Percentiles rank a stretch among this genome's conserved stretches.
phyloP scores from a whole-genome alignment of 2,888 invertebrate genomes.

The Plagiodera versicolora region DNA sequence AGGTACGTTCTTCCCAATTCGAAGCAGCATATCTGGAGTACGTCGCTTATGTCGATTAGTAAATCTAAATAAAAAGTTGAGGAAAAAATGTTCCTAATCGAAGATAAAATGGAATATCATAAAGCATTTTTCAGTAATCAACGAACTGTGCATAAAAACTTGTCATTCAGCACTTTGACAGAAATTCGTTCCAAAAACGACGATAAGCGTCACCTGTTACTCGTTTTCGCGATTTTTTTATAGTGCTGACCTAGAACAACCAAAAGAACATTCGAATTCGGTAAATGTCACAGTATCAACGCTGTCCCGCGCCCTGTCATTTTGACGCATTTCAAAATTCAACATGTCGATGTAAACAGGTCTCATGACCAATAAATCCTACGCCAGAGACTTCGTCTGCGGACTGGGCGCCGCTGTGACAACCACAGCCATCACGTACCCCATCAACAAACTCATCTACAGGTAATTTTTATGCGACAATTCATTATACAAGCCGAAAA shows the following conservation, averaged over 20 bases:
- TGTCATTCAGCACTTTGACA: too few relatives aligned
- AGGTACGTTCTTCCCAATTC: constrained; percentile 92
- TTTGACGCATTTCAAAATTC: not conserved
- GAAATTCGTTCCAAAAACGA: too few relatives aligned
- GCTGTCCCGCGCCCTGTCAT: not conserved
- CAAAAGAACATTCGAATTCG: too few relatives aligned
- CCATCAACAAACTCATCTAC: constrained; percentile 34
- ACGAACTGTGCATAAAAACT: too few relatives aligned
- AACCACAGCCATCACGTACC: constrained; percentile 29
- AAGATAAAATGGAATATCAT: too few relatives aligned
- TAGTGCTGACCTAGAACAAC: too few relatives aligned
- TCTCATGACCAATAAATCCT: constrained; percentile 14
- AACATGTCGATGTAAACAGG: not conserved
- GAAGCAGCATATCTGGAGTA: constrained; percentile 95
- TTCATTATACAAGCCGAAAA: too few relatives aligned
- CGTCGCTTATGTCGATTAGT: constrained; percentile 95
- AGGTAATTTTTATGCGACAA: constrained; percentile 1
- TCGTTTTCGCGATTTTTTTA: too few relatives aligned
- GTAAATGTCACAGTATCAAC: too few relatives aligned
- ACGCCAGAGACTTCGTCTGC: constrained; percentile 27
- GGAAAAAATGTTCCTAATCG: constrained; percentile 17
- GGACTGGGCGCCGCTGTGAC: constrained; percentile 30
- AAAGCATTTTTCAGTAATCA: too few relatives aligned
- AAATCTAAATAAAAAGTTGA: constrained; percentile 65
- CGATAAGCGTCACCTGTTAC: too few relatives aligned